These are phyloP conservation scores for Desoria tigrina DNA, from an alignment of 2,888 invertebrate species.

Conservation along the genomic window DNA sequence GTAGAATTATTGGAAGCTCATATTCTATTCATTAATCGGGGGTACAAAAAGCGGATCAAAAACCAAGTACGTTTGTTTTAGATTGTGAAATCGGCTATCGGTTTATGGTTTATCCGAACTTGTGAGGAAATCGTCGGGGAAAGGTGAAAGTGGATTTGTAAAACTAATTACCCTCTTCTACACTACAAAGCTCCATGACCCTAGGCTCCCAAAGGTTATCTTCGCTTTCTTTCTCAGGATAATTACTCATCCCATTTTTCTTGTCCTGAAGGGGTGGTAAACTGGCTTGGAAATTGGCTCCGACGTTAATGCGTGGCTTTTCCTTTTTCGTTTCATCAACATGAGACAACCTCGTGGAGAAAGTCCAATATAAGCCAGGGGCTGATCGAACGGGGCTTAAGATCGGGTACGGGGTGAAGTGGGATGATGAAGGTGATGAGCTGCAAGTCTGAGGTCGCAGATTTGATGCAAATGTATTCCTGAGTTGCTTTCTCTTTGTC, in stretches of 20 bases:
- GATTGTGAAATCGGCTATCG: too few species aligned
- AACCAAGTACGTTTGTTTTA: too few species aligned
- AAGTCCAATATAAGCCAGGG: conserved; percentile 73
- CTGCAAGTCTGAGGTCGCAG: conserved; percentile 32
- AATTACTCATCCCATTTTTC: conserved; percentile 17
- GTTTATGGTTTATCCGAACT: too few species aligned
- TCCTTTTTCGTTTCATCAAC: conserved; percentile 46
- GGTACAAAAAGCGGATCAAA: too few species aligned
- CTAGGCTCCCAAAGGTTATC: conserved; percentile 77
- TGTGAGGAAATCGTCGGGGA: too few species aligned
- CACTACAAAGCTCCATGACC: conserved; percentile 69
- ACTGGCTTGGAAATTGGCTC: conserved; percentile 80
- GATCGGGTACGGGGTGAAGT: conserved; percentile 92
- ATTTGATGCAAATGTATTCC: conserved; percentile 49
- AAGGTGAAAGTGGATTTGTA: too few species aligned
- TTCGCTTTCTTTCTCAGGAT: conserved; percentile 25
- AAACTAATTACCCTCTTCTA: conserved; percentile 68
- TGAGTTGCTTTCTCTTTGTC: conserved; percentile 42
- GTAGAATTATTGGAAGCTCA: too few species aligned
- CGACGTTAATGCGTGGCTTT: conserved; percentile 70
- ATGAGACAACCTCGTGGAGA: conserved; percentile 40
- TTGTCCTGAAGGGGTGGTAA: conserved; percentile 30
- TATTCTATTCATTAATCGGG: too few species aligned
- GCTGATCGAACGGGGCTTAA: conserved; percentile 88
- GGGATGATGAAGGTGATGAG: conserved; percentile 61